phyloP scores from a whole-genome alignment of 2,888 invertebrate species.

The Drosophila formosana region DNA sequence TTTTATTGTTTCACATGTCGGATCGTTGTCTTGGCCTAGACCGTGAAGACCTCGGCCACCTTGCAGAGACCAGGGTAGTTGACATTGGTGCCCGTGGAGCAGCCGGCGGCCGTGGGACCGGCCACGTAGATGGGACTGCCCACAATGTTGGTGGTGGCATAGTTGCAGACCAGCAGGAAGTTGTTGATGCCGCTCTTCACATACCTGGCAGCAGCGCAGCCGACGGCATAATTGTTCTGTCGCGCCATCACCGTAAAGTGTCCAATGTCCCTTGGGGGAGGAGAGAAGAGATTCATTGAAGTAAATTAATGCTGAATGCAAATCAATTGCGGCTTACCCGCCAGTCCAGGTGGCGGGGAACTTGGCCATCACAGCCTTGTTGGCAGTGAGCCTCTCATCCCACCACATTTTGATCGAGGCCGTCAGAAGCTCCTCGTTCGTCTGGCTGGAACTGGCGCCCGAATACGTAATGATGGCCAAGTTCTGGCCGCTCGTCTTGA shows the following conservation, averaged over 20 bases:
- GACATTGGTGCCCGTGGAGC: conserved; percentile 46
- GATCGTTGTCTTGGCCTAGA: conserved; percentile 2
- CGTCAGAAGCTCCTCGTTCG: conserved; percentile 4
- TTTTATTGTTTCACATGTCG: background rate
- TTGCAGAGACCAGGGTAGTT: conserved; percentile 48
- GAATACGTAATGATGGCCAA: conserved; percentile 30
- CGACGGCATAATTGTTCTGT: conserved; percentile 35
- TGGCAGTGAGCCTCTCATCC: conserved; percentile 47
- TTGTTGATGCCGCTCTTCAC: background rate
- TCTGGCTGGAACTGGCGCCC: background rate
- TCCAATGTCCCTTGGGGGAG: conserved; percentile 35
- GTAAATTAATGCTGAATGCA: background rate
- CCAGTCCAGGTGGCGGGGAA: conserved; percentile 38
- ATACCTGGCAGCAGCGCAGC: conserved; percentile 42
- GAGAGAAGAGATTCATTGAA: background rate
- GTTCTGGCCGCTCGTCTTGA: conserved; percentile 52
- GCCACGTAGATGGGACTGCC: conserved; percentile 30
- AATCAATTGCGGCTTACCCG: conserved; percentile 29
- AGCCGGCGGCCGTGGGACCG: conserved; percentile 44
- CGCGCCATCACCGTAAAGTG: conserved; percentile 61
- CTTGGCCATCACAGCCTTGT: conserved; percentile 40
- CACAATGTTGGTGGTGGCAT: conserved; percentile 53
- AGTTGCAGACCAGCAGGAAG: conserved; percentile 57
- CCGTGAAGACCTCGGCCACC: conserved; percentile 27
- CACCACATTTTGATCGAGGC: conserved; percentile 50